Evolutionary conservation across 2,888 invertebrate genomes (phyloP).

Genomic region (Anoplius nigerrimus): DNA sequence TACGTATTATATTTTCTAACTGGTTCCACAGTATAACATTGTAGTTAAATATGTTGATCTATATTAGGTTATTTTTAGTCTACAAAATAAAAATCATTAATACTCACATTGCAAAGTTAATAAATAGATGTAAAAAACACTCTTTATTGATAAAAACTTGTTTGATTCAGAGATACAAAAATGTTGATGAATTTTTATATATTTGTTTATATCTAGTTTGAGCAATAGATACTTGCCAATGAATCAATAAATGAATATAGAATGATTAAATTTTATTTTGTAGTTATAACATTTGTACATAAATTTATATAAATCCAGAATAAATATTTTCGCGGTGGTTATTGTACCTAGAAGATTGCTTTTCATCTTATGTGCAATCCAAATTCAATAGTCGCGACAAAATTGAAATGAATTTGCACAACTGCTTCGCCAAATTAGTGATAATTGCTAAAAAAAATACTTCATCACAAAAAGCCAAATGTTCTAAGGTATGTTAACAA

Average conservation of each 20-base stretch:
- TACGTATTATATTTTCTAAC: background rate
- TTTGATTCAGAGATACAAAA: background rate
- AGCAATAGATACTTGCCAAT: background rate
- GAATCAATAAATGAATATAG: background rate
- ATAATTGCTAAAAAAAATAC: no score
- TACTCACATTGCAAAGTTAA: background rate
- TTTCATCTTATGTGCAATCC: no score
- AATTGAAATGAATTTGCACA: no score
- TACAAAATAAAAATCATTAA: background rate
- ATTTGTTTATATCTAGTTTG: background rate
- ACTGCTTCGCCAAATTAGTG: no score
- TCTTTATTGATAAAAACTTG: background rate
- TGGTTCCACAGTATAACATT: no score
- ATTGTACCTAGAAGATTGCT: no score
- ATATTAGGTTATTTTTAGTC: background rate
- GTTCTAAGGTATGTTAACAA: no score
- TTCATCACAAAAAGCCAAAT: no score
- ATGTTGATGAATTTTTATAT: background rate
- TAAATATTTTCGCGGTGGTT: no score
- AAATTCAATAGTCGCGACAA: no score
- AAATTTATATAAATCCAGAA: slow-evolving; percentile 32
- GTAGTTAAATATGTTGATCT: no score
- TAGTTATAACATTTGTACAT: slow-evolving; percentile 31
- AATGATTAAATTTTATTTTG: slow-evolving; percentile 34
- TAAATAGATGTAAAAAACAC: no score